Conservation (phyloP, 2,113 vertebrate genomes). For the Asarcornis scutulata region DNA sequence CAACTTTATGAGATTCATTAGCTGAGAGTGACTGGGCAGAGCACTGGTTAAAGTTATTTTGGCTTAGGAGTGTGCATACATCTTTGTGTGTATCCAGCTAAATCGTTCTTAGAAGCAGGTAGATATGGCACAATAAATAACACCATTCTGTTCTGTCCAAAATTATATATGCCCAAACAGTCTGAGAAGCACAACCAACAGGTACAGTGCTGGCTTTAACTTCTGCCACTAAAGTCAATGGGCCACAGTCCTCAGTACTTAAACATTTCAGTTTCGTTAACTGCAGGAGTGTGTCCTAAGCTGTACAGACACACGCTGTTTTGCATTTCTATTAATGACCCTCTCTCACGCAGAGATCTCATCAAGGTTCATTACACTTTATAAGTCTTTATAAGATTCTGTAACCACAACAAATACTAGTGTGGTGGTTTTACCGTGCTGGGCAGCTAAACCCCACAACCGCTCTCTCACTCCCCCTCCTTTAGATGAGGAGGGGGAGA, state of each 20-base stretch:
- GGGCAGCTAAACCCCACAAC: no score
- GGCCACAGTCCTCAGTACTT: background rate
- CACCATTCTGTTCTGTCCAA: background rate
- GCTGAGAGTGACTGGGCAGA: background rate
- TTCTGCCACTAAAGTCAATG: background rate
- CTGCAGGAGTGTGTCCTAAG: background rate
- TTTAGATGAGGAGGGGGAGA: no score
- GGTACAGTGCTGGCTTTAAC: background rate
- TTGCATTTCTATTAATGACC: background rate
- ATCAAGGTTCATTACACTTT: background rate
- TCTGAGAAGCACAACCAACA: background rate
- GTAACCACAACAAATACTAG: background rate
- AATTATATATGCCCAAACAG: background rate
- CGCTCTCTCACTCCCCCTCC: no score
- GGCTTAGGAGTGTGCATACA: background rate
- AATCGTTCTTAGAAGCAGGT: background rate
- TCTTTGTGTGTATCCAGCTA: background rate
- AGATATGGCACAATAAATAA: background rate
- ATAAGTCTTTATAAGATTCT: background rate
- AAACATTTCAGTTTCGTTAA: background rate
- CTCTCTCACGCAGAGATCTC: background rate
- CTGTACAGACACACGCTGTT: fast-evolving
- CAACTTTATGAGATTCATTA: background rate
- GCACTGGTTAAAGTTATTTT: background rate
- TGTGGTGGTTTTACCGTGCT: no score